Evolutionary conservation across 1,140 invertebrate species (phyloP).

Genomic region (Lepidurus packardi): DNA sequence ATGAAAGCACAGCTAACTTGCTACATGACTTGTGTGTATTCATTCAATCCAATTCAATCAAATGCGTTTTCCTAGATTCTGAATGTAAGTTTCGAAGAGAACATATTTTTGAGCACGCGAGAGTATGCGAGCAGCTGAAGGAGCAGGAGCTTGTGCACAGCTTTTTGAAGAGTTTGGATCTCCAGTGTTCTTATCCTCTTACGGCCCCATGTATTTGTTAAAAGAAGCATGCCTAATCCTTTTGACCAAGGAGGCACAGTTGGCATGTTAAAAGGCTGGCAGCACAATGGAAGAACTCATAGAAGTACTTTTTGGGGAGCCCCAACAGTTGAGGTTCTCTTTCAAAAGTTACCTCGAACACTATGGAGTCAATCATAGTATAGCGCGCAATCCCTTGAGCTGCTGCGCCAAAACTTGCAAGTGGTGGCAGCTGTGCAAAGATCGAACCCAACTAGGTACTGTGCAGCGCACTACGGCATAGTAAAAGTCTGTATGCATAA

Average conservation of each 20-base stretch:
- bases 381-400: not conserved
- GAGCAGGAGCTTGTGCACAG: not conserved
- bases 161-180: not conserved
- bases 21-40: too few species aligned
- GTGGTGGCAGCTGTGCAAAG: slow-evolving; percentile 16
- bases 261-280: not conserved
- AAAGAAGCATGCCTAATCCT: slow-evolving; percentile 10
- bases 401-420: slow-evolving; percentile 6
- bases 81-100: too few species aligned
- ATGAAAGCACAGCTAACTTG: too few species aligned
- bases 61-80: too few species aligned
- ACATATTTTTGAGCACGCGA: not conserved
- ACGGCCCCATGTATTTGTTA: not conserved
- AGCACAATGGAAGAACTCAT: not conserved
- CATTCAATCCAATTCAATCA: too few species aligned
- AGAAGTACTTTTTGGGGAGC: not conserved
- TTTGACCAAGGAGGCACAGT: not conserved
- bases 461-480: not conserved
- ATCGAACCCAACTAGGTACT: not conserved
- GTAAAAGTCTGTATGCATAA: not conserved
- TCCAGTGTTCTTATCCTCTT: slow-evolving; percentile 10
- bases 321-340: not conserved
- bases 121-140: not conserved
- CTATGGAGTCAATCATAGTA: slow-evolving; percentile 6
- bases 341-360: not conserved